Evolutionary conservation across 2,113 vertebrate genomes (phyloP), one percentile per base, ranked within the genome.

Genomic region (Laterallus jamaicensis): DNA sequence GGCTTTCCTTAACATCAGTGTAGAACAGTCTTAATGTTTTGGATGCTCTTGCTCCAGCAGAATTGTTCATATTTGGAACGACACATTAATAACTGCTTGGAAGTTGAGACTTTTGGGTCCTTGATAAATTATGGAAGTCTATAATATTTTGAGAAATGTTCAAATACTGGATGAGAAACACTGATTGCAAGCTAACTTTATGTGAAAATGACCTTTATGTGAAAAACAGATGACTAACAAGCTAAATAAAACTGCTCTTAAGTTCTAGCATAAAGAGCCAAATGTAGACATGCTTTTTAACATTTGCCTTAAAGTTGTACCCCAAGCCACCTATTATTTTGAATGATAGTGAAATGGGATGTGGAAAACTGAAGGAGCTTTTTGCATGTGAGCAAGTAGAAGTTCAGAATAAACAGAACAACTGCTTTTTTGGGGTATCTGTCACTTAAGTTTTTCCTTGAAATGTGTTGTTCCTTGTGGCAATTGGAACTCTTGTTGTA

Each of bases 231-330:
- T 92, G 87, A 95, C 74, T 93, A 90, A 92, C 37, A 68, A 54
- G 68, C 76, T 88, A 91, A 95, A 94, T 93, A 92, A 88, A 92
- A 75, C 82, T 32, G 12, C 17, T 32, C 44, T 69, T 37, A 58
- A 67, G 16, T 40, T 88, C 37, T 83, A 47, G 59, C 16, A 20
- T 31, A 31, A 79, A 87, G 28, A 77, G 35, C 68, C 67, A 88
- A 80, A 80, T 40, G 47, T 42, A 69, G 67, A 59, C 0, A 1
- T 88, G 28, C 21, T 69, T 90, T 78, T 42, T 73, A 60, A 31
- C 2, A 21, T 54, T 54, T 86, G 6, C 54, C 19, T 89, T 17
- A 63, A 55, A 70, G 31, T 47, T 71, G 18, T 74, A 31, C 6
- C 24, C 20, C 18, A 14, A 21, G 8, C 69, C 67, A 80, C 4